These are phyloP conservation scores for Anniella stebbinsi DNA, from an alignment of 2,797 vertebrate species.

Conservation along the genomic window DNA sequence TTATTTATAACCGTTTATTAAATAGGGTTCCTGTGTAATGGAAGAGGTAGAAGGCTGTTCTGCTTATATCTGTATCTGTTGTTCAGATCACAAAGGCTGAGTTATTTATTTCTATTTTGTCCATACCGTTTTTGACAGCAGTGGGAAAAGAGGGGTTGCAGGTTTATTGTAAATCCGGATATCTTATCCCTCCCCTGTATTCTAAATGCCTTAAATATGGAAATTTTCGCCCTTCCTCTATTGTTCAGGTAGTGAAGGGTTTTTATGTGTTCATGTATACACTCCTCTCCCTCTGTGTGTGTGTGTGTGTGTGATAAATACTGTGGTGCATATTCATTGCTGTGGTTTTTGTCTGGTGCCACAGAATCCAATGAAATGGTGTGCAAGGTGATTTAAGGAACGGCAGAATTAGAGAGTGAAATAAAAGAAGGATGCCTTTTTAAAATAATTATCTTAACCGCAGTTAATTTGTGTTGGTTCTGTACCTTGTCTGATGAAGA, in stretches of 20 bases:
- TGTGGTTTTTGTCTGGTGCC: background rate
- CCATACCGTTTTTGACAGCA: background rate
- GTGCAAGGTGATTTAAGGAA: conserved; percentile 1
- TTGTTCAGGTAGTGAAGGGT: background rate
- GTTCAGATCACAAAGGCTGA: background rate
- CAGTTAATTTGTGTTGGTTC: background rate
- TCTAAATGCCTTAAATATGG: background rate
- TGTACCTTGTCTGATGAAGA: background rate
- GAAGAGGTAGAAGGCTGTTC: background rate
- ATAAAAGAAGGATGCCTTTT: background rate
- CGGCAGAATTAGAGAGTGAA: background rate
- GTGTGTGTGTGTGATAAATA: background rate
- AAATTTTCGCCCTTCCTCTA: background rate
- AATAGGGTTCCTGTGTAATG: background rate
- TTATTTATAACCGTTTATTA: background rate
- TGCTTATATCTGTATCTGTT: background rate
- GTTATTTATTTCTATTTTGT: background rate
- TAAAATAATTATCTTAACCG: background rate
- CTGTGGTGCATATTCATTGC: background rate
- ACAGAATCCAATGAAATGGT: background rate
- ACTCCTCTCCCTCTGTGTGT: background rate
- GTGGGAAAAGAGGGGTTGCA: background rate
- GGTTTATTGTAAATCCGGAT: background rate
- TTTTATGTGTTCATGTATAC: background rate
- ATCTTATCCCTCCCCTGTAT: background rate